These are phyloP conservation scores for Rattus norvegicus DNA, from an alignment of 2,113 vertebrate species.

Conservation along the genomic window GRCr8 NC_086021.1:46460501-46461000, in stretches of 20 bases:
- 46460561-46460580: conserved; percentile 67
- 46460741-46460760: conserved; percentile 86
- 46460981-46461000: not conserved
- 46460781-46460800: conserved; percentile 77
- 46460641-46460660: conserved; percentile 72
- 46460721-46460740: conserved; percentile 81
- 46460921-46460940: conserved; percentile 67
- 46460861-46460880: conserved; percentile 77
- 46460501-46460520: not conserved
- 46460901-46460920: conserved; percentile 55
- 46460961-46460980: conserved; percentile 52
- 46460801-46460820: conserved; percentile 49
- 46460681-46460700: conserved; percentile 75
- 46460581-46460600: not conserved
- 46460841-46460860: conserved; percentile 79
- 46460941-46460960: conserved; percentile 57
- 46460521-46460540: not conserved
- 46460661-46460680: conserved; percentile 81
- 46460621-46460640: conserved; percentile 83
- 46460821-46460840: conserved; percentile 75
- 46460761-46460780: conserved; percentile 78
- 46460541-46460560: conserved; percentile 62
- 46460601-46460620: conserved; percentile 76
- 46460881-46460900: conserved; percentile 84
- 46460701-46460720: conserved; percentile 84